Evolutionary conservation across 2,888 invertebrate genomes (phyloP).

Genomic region (Dromius quadrimaculatus): DNA sequence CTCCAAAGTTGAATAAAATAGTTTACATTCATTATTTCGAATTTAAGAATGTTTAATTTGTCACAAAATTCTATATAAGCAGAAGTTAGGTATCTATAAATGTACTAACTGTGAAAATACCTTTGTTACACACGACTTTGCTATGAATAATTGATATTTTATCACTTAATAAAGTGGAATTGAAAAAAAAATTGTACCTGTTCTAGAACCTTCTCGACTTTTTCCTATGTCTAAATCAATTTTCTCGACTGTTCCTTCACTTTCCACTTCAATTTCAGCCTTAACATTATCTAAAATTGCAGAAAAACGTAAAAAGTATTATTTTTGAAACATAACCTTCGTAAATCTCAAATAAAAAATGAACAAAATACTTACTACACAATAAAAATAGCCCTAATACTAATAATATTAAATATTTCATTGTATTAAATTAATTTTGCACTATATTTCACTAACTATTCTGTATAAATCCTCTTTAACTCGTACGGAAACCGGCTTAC

Average conservation of each 20-base stretch:
- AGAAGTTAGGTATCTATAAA: too few species aligned
- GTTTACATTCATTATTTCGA: too few species aligned
- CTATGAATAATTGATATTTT: too few species aligned
- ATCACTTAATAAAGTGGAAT: neutral
- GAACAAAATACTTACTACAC: constrained; percentile 59
- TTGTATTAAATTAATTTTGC: constrained; percentile 52
- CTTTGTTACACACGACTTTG: too few species aligned
- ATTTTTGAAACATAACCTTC: neutral
- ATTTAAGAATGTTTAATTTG: too few species aligned
- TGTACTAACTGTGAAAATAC: too few species aligned
- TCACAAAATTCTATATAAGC: too few species aligned
- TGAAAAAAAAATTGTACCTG: constrained; percentile 71
- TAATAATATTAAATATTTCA: constrained; percentile 62
- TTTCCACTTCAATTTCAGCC: constrained; percentile 66
- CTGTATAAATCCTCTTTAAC: neutral
- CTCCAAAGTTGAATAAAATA: too few species aligned
- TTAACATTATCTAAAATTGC: constrained; percentile 65
- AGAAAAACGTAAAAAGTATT: constrained; percentile 37
- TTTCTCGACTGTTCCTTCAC: constrained; percentile 71
- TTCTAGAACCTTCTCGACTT: constrained; percentile 88
- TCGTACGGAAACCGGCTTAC: neutral
- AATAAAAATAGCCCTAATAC: constrained; percentile 60
- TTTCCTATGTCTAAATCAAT: constrained; percentile 86
- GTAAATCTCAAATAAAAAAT: constrained; percentile 20
- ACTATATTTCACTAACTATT: neutral